Percentiles rank a stretch among this genome's conserved stretches.
Conservation (phyloP, 2,797 vertebrate species). For the Gobio occitaniae region DNA sequence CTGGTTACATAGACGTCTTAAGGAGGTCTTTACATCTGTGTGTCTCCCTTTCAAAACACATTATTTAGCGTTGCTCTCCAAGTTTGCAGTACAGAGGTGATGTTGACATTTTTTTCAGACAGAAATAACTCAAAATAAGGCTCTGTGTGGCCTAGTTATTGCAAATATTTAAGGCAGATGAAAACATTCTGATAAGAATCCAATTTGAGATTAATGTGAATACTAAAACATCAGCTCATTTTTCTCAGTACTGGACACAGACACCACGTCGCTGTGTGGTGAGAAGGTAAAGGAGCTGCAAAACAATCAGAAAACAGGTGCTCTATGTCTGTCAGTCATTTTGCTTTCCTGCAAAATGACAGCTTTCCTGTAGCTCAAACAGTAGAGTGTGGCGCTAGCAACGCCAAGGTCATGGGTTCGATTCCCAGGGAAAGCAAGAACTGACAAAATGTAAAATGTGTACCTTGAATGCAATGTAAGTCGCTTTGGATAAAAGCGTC, state of each 20-base stretch:
- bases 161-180: constrained; percentile 6
- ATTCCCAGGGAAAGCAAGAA: too few species aligned
- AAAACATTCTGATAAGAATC: constrained; percentile 15
- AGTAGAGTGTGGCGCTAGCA: too few species aligned
- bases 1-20: neutral
- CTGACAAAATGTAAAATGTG: too few species aligned
- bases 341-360: too few species aligned
- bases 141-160: constrained; percentile 34
- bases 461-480: too few species aligned
- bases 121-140: constrained; percentile 10
- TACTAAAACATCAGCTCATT: neutral
- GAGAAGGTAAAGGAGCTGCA: neutral
- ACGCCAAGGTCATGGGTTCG: too few species aligned
- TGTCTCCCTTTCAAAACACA: constrained; percentile 34
- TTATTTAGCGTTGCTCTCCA: neutral
- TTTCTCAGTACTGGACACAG: neutral
- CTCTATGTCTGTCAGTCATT: neutral
- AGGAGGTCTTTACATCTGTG: constrained; percentile 9
- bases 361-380: too few species aligned
- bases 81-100: neutral
- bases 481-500: too few species aligned
- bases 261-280: neutral
- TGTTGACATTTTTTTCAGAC: constrained; percentile 24
- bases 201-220: constrained; percentile 13
- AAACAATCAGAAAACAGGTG: neutral